These are phyloP conservation scores for Hoplodrina blanda DNA, from an alignment of 2,888 invertebrate genomes.

Conservation along the genomic window DNA sequence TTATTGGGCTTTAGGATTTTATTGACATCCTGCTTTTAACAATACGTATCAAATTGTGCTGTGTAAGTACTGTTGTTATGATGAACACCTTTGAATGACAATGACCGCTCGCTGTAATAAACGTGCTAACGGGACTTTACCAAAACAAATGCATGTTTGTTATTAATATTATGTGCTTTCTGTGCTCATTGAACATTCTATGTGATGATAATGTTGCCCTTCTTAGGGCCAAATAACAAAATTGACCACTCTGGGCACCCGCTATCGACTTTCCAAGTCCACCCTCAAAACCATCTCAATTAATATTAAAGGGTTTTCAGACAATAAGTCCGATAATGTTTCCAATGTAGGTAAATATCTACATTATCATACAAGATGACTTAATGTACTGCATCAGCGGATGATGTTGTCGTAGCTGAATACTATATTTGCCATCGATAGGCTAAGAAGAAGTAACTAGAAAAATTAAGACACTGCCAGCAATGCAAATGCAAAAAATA, in stretches of 20 bases:
- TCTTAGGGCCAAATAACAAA: no score
- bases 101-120: neutral
- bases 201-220: no score
- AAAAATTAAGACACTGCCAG: no score
- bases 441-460: no score
- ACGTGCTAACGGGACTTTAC: neutral
- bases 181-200: neutral
- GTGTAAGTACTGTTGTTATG: neutral
- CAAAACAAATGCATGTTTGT: neutral
- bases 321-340: no score
- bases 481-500: slow-evolving; percentile 39
- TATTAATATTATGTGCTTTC: neutral
- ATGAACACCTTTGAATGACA: neutral
- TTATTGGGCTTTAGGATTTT: slow-evolving; percentile 50
- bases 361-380: neutral
- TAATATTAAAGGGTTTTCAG: no score
- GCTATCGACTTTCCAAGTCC: no score
- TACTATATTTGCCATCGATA: no score
- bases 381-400: no score
- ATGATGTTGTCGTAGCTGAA: no score
- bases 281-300: no score
- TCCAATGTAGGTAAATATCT: neutral
- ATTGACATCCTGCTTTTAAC: slow-evolving; percentile 33
- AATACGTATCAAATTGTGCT: slow-evolving; percentile 8
- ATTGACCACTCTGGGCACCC: no score